Base-by-base conservation (phyloP, 2,113 vertebrate species). In the Callipepla californica region DNA sequence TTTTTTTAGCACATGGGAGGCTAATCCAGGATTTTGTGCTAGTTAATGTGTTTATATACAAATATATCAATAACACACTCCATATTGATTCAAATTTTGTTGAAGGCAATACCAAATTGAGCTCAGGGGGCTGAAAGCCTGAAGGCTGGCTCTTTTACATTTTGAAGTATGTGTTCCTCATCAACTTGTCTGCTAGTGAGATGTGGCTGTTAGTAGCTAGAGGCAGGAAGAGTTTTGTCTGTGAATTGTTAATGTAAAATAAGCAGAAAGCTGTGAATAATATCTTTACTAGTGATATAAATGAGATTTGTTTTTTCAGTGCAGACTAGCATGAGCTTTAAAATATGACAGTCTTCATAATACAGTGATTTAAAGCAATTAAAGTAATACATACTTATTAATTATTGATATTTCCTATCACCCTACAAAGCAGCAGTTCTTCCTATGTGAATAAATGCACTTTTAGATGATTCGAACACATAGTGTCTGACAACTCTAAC, bases 231-330 rank as follows among this genome's bases (percentile, higher is more conserved):
- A 63, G 22, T 78, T 78, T 89, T 15, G 75, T 22, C 19, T 57
- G 26, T 23, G 17, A 48, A 32, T 32, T 73, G 13, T 69, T 65
- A 51, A 76, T 57, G 57, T 62, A 62, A 38, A 40, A 34, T 34
- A 58, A 58, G 34, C 57, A 75, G 19, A 32, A 3, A 66, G 22
- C 40, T 65, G 55, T 21, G 72, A 88, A 85, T 57, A 61, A 53
- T 83, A 82, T 62, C 34, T 87, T 96, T 72, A 7, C 47, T 93
- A 38, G 48, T 68, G 70, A 83, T 95, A 72, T 83, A 80, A 82
- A 65, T 1, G 8, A 73, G 65, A 21, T 67, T 16, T 90, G 36
- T 82, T 62, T 95, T 90, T 63, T 62, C 50, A 70, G 48, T 50
- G 32, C 61, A 57, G 53, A 82, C 32, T 85, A 61, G 6, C 67